Conservation (phyloP, 2,113 vertebrate species). For the Rana temporaria region DNA sequence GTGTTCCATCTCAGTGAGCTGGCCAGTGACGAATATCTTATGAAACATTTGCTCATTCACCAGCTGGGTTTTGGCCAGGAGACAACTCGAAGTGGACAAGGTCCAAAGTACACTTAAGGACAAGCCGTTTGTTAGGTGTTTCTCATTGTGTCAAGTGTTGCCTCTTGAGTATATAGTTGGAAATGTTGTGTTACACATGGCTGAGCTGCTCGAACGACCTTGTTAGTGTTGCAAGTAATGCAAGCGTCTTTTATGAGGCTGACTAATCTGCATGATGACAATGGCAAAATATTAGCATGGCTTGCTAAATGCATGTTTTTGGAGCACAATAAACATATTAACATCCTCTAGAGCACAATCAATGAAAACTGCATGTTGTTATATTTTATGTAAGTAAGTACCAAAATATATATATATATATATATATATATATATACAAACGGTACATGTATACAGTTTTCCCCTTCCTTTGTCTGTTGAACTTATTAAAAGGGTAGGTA, state of each 20-base stretch:
- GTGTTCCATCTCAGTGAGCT: constrained; percentile 3
- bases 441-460: no score
- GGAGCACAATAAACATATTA: no score
- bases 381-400: no score
- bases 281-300: neutral
- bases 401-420: no score
- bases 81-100: neutral
- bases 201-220: neutral
- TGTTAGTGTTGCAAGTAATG: neutral
- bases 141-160: constrained; percentile 5
- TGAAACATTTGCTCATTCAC: constrained; percentile 2
- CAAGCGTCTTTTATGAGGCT: neutral
- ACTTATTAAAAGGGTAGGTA: no score
- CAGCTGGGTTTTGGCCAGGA: neutral
- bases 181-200: constrained; percentile 3
- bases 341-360: no score
- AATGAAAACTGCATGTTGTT: no score
- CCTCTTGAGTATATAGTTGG: neutral
- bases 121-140: neutral
- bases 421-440: no score
- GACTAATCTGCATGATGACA: neutral
- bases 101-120: constrained; percentile 11
- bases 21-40: constrained; percentile 16
- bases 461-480: no score
- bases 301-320: neutral